phyloP scores from a whole-genome alignment of 2,797 vertebrate genomes.

The Sebastiscus albofasciatus region DNA sequence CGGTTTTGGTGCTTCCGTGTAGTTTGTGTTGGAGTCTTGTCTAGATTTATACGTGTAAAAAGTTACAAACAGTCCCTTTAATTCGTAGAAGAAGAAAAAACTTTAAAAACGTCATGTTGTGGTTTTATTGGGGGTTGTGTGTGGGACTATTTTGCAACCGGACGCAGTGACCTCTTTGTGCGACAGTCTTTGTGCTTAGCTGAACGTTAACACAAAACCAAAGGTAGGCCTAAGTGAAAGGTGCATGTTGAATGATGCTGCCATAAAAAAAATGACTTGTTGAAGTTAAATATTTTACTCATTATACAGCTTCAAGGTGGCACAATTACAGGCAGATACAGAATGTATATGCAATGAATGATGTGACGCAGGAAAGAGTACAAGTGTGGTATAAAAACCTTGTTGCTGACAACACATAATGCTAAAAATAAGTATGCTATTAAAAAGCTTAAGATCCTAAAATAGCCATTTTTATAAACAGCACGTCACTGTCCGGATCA shows the following conservation, averaged over 20 bases:
- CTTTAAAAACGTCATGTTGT: not conserved
- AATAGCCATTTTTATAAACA: conserved; percentile 11
- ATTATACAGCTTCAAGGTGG: not conserved
- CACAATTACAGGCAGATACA: not conserved
- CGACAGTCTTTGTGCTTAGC: not conserved
- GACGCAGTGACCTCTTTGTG: not conserved
- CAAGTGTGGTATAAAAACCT: not conserved
- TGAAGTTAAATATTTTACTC: not conserved
- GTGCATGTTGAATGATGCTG: not conserved
- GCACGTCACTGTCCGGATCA: not conserved
- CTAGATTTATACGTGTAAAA: too few relatives aligned
- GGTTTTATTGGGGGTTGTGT: not conserved
- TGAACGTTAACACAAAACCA: not conserved
- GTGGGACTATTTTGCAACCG: not conserved
- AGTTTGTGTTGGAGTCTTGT: too few relatives aligned
- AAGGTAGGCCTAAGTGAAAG: not conserved
- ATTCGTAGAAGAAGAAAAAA: not conserved
- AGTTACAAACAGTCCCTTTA: too few relatives aligned
- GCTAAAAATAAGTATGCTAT: not conserved
- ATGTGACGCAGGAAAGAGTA: not conserved
- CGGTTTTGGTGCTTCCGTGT: too few relatives aligned
- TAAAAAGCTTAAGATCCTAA: not conserved
- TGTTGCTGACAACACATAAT: not conserved
- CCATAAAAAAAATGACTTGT: not conserved
- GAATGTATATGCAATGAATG: not conserved